Evolutionary conservation across 2,113 vertebrate genomes (phyloP), one percentile per base, ranked within the genome.

Genomic region (Amblyornis subalaris): DNA sequence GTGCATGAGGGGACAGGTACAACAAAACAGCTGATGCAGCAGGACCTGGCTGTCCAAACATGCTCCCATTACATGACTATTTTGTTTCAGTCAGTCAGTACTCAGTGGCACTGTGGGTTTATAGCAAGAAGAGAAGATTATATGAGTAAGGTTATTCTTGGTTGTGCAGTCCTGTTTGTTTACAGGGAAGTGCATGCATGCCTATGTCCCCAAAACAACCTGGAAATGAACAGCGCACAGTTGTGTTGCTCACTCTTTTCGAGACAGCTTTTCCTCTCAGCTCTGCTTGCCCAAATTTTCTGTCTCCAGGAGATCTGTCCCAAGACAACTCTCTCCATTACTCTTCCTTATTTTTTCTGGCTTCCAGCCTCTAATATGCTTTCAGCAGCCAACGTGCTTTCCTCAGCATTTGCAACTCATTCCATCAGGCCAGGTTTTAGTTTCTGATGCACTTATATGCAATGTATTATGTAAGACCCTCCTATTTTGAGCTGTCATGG

Each of bases 301-400:
- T 79, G n/a, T 54, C 50, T 85, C 54, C 45, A 28, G 22, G 19
- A 79, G 29, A 62, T 82, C 47, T 62, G 42, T 62, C 47, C 55
- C 75, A 66, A 67, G 35, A 58, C 11, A 35, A 66, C 45, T 62
- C 31, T 25, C 35, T 80, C 67, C 53, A n/a, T 62, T 74, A 51
- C 51, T 75, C 36, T 71, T 72, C 45, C 75, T 58, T 80, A 53
- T 66, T 96, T 96, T 88, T 82, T 62, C 90, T 93, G 90, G 88
- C 92, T 92, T 95, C 22, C 67, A 94, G 92, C 74, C 64, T 85
- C 23, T 85, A 54, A 90, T 38, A 26, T 5, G 12, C 58, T 85
- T 93, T 53, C 51, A 93, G 61, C 50, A 91, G 38, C 42, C 47
- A 86, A 40, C 7, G 10, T 73, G 29, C 64, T 90, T 80, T 76